Evolutionary conservation across 2,888 invertebrate species (phyloP).

Genomic region (Troglohyphantes excavatus): DNA sequence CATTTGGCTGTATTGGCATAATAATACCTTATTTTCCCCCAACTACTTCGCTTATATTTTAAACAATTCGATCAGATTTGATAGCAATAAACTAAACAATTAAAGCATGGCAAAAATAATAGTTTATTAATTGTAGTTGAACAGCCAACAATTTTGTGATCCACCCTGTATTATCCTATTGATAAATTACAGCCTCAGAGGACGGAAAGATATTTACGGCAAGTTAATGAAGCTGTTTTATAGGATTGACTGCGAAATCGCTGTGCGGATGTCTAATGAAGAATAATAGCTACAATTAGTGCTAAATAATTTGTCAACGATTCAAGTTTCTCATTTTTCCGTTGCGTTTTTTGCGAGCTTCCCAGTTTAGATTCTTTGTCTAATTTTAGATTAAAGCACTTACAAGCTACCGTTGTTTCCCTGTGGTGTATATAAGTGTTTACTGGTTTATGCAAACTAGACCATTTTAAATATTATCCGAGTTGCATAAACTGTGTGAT

Average conservation of each 20-base stretch:
- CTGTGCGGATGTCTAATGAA: constrained; percentile 11
- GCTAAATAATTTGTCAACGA: constrained; percentile 1
- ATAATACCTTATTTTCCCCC: no score
- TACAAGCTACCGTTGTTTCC: neutral
- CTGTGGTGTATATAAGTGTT: neutral
- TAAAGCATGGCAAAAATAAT: no score
- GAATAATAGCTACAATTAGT: constrained; percentile 39
- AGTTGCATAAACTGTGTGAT: no score
- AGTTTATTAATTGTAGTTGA: no score
- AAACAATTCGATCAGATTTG: no score
- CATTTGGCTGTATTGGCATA: no score
- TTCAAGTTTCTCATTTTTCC: neutral
- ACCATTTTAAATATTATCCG: no score
- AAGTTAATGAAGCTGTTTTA: constrained; percentile 22
- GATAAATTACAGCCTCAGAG: no score
- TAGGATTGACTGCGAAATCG: neutral
- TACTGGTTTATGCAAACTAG: neutral
- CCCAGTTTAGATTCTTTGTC: neutral
- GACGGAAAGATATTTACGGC: constrained; percentile 10
- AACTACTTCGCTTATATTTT: no score
- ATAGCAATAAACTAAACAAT: no score
- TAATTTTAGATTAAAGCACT: constrained; percentile 16
- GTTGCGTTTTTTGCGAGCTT: neutral
- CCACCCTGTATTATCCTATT: no score
- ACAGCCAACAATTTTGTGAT: no score